Evolutionary conservation across 2,888 invertebrate genomes (phyloP), one percentile per base, ranked within the genome.

Genomic region (Nudaria mundana): DNA sequence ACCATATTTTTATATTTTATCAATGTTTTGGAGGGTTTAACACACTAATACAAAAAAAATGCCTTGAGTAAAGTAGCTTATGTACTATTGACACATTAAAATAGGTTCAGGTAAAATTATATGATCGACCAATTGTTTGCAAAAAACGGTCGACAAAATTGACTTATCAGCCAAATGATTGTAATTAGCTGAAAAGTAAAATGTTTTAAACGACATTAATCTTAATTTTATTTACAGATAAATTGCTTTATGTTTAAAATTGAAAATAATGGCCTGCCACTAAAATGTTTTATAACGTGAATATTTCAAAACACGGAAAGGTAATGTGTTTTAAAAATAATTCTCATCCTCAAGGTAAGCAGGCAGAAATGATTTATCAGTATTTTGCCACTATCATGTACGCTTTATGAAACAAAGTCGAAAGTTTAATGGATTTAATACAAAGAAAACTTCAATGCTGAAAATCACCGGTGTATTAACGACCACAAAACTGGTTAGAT

Each of bases 1-100:
- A n/a, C 24, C 29, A 29, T 29, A 29, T 3, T 29, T 29, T 29
- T 14, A 29, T 29, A 7, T 29, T 29, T 29, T 7, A 8, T n/a
- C n/a, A 13, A 29, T 29, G 3, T 10, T 29, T 12, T 29, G 29
- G 29, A 13, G 13, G 29, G 29, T 29, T 11, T 29, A 29, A 12
- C 29, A 29, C 29, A 29, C 13, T 10, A 29, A 7, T 29, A 14
- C 7, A 29, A 29, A 29, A 29, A 29, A 14, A 13, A 5, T 29
- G 29, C 29, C 11, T 29, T 10, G n/a, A 29, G 29, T 29, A 29
- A 29, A 29, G 29, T 29, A 29, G 29, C 29, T 29, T 29, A 29
- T 7, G 11, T 29, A 14, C 12, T 29, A 29, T 29, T 13, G 13
- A 29, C 29, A 29, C 12, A 29, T 29, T 7, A 29, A 12, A 29